Conservation (phyloP, 2,888 invertebrate genomes). For the Rosalia funebris region DNA sequence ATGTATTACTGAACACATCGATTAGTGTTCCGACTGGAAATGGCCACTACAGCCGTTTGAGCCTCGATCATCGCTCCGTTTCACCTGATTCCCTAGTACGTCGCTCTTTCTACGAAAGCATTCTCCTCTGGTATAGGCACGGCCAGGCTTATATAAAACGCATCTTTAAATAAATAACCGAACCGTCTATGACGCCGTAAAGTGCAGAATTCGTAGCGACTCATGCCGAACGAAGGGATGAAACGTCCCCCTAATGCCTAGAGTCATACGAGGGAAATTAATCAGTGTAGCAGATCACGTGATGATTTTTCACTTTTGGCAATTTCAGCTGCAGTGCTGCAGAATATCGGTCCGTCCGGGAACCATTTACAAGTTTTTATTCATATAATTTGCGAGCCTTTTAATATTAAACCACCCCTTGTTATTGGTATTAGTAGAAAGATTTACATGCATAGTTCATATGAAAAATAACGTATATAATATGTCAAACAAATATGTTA, state of each 20-base stretch:
- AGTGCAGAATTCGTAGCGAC: not conserved
- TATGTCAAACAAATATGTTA: no score
- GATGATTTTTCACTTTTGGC: not conserved
- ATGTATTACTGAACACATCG: constrained; percentile 58
- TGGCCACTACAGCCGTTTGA: constrained; percentile 58
- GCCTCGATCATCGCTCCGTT: constrained; percentile 56
- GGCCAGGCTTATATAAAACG: constrained; percentile 1
- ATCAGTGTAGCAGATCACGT: not conserved
- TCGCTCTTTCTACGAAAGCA: constrained; percentile 41
- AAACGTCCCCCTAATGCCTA: not conserved
- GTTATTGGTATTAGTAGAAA: no score
- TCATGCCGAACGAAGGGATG: not conserved
- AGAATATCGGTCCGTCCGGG: no score
- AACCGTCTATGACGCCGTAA: not conserved
- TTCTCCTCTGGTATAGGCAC: constrained; percentile 6
- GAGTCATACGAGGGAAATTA: not conserved
- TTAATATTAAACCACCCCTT: no score
- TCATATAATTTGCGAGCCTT: no score
- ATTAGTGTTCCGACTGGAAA: constrained; percentile 62
- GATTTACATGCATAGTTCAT: no score
- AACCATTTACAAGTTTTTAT: no score
- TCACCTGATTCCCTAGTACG: constrained; percentile 55
- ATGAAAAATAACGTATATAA: no score
- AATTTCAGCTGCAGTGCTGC: not conserved
- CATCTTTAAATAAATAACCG: constrained; percentile 21